Conservation (phyloP, 2,888 invertebrate genomes). For the Drosophila pegasa region DNA sequence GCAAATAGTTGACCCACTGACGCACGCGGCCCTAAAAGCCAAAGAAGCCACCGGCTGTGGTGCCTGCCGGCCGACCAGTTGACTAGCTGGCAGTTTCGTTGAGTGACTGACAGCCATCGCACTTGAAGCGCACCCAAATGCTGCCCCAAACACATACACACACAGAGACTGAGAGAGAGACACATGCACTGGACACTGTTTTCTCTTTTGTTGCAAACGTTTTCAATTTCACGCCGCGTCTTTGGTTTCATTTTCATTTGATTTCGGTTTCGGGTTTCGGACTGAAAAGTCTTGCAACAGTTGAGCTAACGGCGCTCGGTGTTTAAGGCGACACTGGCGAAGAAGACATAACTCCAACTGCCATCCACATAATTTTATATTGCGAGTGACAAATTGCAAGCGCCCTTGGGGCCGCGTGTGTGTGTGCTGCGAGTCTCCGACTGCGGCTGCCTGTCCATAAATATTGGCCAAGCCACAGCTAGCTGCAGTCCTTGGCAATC, state of each 20-base stretch:
- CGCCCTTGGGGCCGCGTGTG: conserved; percentile 31
- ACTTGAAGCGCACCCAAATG: conserved; percentile 41
- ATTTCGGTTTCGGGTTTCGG: conserved; percentile 36
- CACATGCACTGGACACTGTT: conserved; percentile 33
- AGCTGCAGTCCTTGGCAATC: conserved; percentile 56
- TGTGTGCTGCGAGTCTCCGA: background rate
- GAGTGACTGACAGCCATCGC: conserved; percentile 65
- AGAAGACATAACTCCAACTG: conserved; percentile 9
- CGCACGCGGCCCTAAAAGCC: conserved; percentile 46
- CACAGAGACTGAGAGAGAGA: conserved; percentile 26
- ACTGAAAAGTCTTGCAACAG: conserved; percentile 42
- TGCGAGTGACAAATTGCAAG: conserved; percentile 67
- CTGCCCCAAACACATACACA: conserved; percentile 35
- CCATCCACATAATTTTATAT: conserved; percentile 27
- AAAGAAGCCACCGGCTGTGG: conserved; percentile 23
- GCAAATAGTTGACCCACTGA: conserved; percentile 65
- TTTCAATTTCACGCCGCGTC: conserved; percentile 67
- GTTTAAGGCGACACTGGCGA: conserved; percentile 37
- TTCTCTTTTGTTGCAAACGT: conserved; percentile 66
- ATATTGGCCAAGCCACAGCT: conserved; percentile 20
- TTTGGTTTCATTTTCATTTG: conserved; percentile 68
- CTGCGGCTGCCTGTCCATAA: conserved; percentile 39
- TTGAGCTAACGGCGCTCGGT: conserved; percentile 55
- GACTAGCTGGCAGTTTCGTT: conserved; percentile 3
- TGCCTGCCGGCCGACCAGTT: conserved; percentile 8